Percentiles rank a stretch among this genome's conserved stretches.
phyloP scores from a whole-genome alignment of 2,888 invertebrate species.

The Trissoscelio sp. region DNA sequence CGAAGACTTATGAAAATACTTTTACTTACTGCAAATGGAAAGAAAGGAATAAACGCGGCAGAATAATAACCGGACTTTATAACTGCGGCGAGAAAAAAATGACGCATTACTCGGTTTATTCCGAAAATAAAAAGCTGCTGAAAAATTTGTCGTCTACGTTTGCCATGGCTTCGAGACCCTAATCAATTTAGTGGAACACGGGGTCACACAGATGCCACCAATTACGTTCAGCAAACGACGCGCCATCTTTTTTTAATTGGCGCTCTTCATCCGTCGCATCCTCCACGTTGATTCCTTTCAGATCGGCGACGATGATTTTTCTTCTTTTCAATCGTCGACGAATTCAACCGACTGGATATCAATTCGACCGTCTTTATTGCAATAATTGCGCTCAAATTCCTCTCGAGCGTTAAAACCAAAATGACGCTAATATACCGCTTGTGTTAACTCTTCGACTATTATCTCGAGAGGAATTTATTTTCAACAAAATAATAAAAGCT shows the following conservation, averaged over 20 bases:
- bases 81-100: neutral
- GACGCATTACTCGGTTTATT: neutral
- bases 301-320: neutral
- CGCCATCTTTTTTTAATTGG: constrained; percentile 73
- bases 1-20: constrained; percentile 31
- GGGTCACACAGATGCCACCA: constrained; percentile 80
- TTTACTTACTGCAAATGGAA: constrained; percentile 24
- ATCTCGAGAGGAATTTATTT: neutral
- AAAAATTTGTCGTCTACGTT: neutral
- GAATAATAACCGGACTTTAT: too few relatives aligned
- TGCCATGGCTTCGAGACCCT: constrained; percentile 69
- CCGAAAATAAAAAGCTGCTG: neutral
- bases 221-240: constrained; percentile 76
- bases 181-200: constrained; percentile 78
- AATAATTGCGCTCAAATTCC: neutral
- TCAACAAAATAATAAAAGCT: too few relatives aligned
- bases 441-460: neutral
- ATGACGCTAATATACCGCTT: neutral
- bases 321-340: neutral
- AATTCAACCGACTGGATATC: neutral
- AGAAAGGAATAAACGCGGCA: too few relatives aligned
- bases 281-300: neutral
- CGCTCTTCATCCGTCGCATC: constrained; percentile 28
- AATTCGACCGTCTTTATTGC: neutral
- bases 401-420: constrained; percentile 1